Percentiles rank a stretch among this genome's conserved stretches.
These are phyloP conservation scores for Antitype chi DNA, from an alignment of 2,888 invertebrate genomes.

Conservation along the genomic window DNA sequence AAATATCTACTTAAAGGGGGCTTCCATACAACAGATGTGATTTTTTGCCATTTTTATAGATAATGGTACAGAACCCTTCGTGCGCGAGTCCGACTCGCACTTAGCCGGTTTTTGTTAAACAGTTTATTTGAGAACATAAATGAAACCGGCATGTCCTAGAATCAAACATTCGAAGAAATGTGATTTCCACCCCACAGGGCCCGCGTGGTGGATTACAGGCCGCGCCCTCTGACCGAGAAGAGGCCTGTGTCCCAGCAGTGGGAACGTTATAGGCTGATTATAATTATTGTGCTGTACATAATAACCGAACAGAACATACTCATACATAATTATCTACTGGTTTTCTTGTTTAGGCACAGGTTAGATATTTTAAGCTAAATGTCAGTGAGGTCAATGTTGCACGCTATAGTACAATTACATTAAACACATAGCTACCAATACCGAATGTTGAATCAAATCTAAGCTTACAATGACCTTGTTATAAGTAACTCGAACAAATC, in stretches of 20 bases:
- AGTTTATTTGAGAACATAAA: conserved; percentile 5
- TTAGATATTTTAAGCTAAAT: conserved; percentile 2
- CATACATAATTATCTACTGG: neutral
- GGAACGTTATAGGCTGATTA: too few relatives aligned
- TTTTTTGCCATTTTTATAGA: too few relatives aligned
- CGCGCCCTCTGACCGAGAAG: too few relatives aligned
- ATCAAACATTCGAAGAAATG: too few relatives aligned
- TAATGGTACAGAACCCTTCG: too few relatives aligned
- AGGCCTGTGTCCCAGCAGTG: too few relatives aligned
- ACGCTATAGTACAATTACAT: neutral
- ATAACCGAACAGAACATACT: neutral
- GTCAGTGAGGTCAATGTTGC: neutral
- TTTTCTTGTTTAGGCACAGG: neutral
- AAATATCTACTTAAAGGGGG: too few relatives aligned
- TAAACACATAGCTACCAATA: neutral
- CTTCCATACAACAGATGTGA: too few relatives aligned
- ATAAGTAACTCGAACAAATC: conserved; percentile 27
- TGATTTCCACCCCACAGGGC: too few relatives aligned
- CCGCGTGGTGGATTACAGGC: too few relatives aligned
- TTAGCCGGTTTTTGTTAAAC: neutral
- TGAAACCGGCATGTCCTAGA: too few relatives aligned
- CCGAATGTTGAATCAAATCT: conserved; percentile 6
- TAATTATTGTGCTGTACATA: neutral
- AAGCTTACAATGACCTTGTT: conserved; percentile 7
- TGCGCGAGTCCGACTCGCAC: too few relatives aligned